These are phyloP conservation scores for Pantelozetes paolii DNA, from an alignment of 2,888 invertebrate species.

Conservation along the genomic window DNA sequence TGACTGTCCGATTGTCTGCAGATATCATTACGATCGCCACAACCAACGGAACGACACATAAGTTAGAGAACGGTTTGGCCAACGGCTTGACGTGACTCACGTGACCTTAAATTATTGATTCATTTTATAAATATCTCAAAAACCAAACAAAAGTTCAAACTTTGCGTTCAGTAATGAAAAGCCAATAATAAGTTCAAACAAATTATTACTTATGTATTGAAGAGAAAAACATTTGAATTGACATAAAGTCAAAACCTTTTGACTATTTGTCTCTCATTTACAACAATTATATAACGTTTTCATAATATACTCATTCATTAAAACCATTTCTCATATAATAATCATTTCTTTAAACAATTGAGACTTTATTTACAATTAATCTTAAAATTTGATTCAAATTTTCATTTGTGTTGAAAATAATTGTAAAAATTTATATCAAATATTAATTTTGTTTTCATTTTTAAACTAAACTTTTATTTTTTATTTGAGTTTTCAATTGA, in stretches of 20 bases:
- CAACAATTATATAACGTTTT: neutral
- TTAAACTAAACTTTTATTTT: too few relatives aligned
- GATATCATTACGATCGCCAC: neutral
- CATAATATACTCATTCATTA: slow-evolving; percentile 9
- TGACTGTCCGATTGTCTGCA: neutral
- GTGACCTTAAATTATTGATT: neutral
- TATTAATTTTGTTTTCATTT: too few relatives aligned
- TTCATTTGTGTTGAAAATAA: too few relatives aligned
- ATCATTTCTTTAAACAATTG: neutral
- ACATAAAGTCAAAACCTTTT: too few relatives aligned
- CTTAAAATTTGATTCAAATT: too few relatives aligned
- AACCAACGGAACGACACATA: neutral
- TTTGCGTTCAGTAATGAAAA: neutral
- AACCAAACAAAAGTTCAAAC: neutral
- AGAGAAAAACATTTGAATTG: too few relatives aligned
- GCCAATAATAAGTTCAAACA: too few relatives aligned
- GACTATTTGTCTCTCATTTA: neutral
- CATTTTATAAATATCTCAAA: neutral
- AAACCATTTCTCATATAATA: too few relatives aligned
- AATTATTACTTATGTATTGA: too few relatives aligned
- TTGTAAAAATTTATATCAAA: too few relatives aligned
- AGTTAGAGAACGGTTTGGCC: neutral
- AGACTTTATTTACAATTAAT: too few relatives aligned
- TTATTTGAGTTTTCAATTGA: neutral
- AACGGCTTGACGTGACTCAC: neutral